A percentile compares a stretch with the other conserved stretches of the same genome.
Evolutionary conservation across 2,888 invertebrate genomes (phyloP).

Genomic region (Tetranychus truncatus): DNA sequence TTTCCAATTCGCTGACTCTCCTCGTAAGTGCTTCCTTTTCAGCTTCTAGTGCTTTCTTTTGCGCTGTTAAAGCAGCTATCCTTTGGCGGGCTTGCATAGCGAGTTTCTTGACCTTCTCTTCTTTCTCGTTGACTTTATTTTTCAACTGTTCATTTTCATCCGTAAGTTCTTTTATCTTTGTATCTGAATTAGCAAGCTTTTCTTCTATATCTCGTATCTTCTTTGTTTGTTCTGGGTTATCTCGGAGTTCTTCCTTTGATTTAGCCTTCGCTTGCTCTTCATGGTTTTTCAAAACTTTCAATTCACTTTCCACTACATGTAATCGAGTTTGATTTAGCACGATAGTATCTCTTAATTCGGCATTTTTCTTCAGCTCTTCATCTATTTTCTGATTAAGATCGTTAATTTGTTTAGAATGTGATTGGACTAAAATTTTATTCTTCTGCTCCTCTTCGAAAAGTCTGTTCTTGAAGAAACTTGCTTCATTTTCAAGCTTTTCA

Average conservation of each 20-base stretch:
- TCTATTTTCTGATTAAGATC: conserved; percentile 7
- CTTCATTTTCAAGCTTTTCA: conserved; percentile 24
- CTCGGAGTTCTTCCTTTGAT: background rate
- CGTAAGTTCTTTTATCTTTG: background rate
- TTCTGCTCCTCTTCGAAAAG: conserved; percentile 8
- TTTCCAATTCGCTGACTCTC: background rate
- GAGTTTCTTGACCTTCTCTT: conserved; percentile 26
- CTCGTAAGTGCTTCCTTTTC: conserved; percentile 4
- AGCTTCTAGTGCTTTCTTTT: background rate
- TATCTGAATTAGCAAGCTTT: background rate
- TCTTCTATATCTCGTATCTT: background rate
- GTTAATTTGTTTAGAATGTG: conserved; percentile 18
- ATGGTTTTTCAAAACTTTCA: conserved; percentile 34
- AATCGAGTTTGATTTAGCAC: background rate
- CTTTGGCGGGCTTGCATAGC: conserved; percentile 19
- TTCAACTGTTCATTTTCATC: conserved; percentile 18
- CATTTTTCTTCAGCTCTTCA: conserved; percentile 20
- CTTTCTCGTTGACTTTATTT: conserved; percentile 30
- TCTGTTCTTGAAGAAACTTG: conserved; percentile 16
- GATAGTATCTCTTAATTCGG: background rate
- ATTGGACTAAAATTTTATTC: background rate
- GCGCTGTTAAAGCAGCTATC: background rate
- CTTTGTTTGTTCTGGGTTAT: background rate
- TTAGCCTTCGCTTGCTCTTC: conserved; percentile 26
- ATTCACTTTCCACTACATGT: background rate